These are phyloP conservation scores for Gastrophryne carolinensis DNA, from an alignment of 2,797 vertebrate genomes.

Conservation along the genomic window DNA sequence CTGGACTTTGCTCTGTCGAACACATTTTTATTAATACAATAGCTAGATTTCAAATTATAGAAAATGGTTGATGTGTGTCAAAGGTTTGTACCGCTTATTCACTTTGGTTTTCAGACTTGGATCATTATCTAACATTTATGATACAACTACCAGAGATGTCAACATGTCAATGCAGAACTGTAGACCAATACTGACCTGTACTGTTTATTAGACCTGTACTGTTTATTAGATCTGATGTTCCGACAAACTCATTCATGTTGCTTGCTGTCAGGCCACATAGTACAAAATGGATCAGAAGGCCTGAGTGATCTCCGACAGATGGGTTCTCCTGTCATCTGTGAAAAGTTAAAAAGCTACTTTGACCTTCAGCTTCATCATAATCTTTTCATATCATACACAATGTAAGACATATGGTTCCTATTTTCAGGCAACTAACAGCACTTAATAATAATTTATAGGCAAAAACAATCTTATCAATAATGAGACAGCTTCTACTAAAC, in stretches of 20 bases:
- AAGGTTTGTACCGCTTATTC: too few species aligned
- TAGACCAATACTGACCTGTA: background rate
- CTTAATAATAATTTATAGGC: background rate
- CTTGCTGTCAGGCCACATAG: background rate
- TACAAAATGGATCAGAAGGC: background rate
- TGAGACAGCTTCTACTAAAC: background rate
- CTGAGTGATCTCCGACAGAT: constrained; percentile 14
- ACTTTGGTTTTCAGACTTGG: too few species aligned
- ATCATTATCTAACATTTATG: background rate
- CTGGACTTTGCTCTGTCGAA: too few species aligned
- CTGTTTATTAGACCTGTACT: background rate
- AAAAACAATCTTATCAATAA: background rate
- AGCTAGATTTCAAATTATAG: too few species aligned
- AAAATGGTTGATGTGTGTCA: too few species aligned
- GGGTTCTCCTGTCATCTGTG: constrained; percentile 13
- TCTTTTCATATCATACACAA: background rate
- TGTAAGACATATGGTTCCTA: background rate
- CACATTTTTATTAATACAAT: too few species aligned
- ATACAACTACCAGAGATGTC: background rate
- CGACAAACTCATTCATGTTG: constrained; percentile 3
- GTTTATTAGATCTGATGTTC: constrained; percentile 2
- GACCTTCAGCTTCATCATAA: constrained; percentile 17
- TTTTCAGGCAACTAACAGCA: background rate
- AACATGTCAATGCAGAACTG: background rate
- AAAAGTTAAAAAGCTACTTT: constrained; percentile 11